These are phyloP conservation scores for Nomada ruficornis DNA, from an alignment of 2,888 invertebrate genomes.

Conservation along the genomic window DNA sequence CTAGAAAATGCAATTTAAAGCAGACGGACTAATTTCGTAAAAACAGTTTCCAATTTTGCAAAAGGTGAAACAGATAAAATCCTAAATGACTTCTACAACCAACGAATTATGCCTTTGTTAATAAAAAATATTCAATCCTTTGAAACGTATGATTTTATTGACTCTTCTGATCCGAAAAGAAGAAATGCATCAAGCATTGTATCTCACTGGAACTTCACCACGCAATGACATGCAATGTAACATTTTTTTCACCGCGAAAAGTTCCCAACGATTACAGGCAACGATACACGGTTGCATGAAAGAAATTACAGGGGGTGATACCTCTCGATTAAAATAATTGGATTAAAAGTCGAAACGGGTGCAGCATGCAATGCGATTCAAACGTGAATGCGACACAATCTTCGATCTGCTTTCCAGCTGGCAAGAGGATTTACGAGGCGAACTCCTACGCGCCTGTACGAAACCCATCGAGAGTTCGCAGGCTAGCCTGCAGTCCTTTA, in stretches of 20 bases:
- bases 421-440: conserved; percentile 66
- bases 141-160: not conserved
- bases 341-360: conserved; percentile 59
- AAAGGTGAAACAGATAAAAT: not conserved
- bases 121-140: not conserved
- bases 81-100: not conserved
- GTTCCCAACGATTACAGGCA: conserved; percentile 34
- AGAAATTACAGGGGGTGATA: conserved; percentile 52
- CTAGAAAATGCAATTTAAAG: too few relatives aligned
- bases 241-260: conserved; percentile 3
- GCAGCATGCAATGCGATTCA: conserved; percentile 38
- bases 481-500: conserved; percentile 11
- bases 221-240: not conserved
- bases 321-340: conserved; percentile 63
- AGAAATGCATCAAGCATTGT: too few relatives aligned
- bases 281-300: conserved; percentile 39
- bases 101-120: not conserved
- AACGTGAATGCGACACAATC: conserved; percentile 66
- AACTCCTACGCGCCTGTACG: conserved; percentile 60
- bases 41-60: not conserved
- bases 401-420: conserved; percentile 64
- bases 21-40: not conserved
- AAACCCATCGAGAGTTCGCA: conserved; percentile 32
- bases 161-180: too few relatives aligned
- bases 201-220: not conserved